A percentile compares a stretch with the other conserved stretches of the same genome.
These are phyloP conservation scores for Phacellophora camtschatica DNA, from an alignment of 30 jellyfish, hydroid and myxozoan genomes.

Conservation along the genomic window DNA sequence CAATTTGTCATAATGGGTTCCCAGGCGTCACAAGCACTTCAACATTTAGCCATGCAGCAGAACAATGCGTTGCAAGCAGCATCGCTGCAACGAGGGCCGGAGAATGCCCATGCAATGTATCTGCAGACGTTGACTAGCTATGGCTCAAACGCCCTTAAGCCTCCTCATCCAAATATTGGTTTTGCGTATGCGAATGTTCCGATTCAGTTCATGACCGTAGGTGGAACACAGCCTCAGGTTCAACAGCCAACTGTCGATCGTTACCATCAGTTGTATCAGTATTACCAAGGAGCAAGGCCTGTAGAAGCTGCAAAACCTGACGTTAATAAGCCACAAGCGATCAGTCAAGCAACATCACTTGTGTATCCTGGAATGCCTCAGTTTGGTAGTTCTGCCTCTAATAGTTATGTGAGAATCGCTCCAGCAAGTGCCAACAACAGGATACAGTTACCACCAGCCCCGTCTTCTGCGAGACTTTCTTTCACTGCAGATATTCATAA, in stretches of 20 bases:
- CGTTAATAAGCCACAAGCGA: not conserved
- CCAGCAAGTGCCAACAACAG: slow-evolving; percentile 61
- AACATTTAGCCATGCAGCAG: slow-evolving; percentile 67
- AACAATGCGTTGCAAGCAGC: slow-evolving; percentile 51
- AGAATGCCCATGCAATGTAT: slow-evolving; percentile 57
- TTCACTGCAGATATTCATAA: not conserved
- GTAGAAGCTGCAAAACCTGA: slow-evolving; percentile 33
- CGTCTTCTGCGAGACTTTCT: not conserved
- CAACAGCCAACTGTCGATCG: slow-evolving; percentile 17
- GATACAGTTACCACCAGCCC: slow-evolving; percentile 15
- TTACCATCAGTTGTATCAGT: slow-evolving; percentile 34
- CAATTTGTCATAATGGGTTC: slow-evolving; percentile 72
- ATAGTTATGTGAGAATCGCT: slow-evolving; percentile 87
- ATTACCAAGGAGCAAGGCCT: slow-evolving; percentile 48
- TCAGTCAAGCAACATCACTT: slow-evolving; percentile 20
- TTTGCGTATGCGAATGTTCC: slow-evolving; percentile 64
- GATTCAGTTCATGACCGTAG: slow-evolving; percentile 54
- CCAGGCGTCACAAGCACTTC: slow-evolving; percentile 79
- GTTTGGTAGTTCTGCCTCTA: slow-evolving; percentile 12
- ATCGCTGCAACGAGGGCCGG: slow-evolving; percentile 49
- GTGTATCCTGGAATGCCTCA: slow-evolving; percentile 59
- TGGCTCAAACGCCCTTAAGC: slow-evolving; percentile 12
- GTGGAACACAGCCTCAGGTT: slow-evolving; percentile 62
- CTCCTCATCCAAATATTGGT: slow-evolving; percentile 35
- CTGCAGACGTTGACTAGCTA: slow-evolving; percentile 52